Conservation (phyloP, 2,797 vertebrate species). For the Garrulus glandarius region DNA sequence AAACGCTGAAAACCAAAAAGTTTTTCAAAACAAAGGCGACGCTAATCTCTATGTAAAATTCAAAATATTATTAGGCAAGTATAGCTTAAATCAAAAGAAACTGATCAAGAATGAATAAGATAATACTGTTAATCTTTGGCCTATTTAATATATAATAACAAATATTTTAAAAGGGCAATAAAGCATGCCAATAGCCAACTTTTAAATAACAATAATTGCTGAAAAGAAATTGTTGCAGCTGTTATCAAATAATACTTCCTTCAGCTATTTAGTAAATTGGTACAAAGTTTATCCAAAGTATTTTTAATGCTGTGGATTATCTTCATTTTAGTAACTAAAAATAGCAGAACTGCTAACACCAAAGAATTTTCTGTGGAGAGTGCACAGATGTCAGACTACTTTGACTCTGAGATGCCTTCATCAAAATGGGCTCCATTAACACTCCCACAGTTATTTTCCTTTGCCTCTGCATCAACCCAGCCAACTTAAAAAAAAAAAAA, state of each 20-base stretch:
- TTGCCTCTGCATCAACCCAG: not conserved
- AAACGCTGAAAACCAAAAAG: accelerated
- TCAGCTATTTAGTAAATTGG: not conserved
- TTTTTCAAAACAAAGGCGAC: not conserved
- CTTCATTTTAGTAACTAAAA: not conserved
- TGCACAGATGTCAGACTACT: not conserved
- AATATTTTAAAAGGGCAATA: not conserved
- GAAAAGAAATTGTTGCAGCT: not conserved
- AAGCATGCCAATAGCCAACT: not conserved
- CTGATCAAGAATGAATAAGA: not conserved
- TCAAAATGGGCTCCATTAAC: not conserved
- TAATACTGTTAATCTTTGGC: not conserved
- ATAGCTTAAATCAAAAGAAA: not conserved
- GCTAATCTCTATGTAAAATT: not conserved
- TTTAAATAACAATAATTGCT: not conserved
- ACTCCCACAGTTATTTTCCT: not conserved
- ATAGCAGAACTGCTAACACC: not conserved
- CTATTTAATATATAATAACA: not conserved
- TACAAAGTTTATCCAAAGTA: not conserved
- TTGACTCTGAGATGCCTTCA: not conserved
- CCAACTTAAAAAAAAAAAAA: not conserved
- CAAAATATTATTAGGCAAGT: not conserved
- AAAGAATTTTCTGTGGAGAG: not conserved
- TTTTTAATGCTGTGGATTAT: not conserved
- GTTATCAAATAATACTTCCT: not conserved